These are phyloP conservation scores for Halotydeus destructor DNA, from an alignment of 1,140 invertebrate genomes.

Conservation along the genomic window DNA sequence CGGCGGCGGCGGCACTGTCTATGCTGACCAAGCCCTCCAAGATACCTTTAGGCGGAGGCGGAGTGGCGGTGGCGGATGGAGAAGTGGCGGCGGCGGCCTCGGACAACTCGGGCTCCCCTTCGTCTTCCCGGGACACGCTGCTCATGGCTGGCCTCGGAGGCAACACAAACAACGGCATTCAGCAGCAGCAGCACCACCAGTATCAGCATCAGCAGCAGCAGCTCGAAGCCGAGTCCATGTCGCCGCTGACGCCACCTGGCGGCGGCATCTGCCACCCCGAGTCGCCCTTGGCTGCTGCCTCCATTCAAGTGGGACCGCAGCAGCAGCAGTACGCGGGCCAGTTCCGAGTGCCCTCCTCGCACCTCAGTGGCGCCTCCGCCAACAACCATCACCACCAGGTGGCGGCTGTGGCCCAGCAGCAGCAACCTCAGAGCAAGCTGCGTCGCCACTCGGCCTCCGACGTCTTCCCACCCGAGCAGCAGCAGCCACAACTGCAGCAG, in stretches of 20 bases:
- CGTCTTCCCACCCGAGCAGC: slow-evolving; percentile 14
- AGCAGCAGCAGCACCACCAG: too few species aligned
- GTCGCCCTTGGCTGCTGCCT: background rate
- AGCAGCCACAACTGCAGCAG: background rate
- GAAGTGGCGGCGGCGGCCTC: background rate
- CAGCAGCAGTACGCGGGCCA: slow-evolving; percentile 30
- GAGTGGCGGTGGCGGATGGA: background rate
- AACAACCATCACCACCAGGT: background rate
- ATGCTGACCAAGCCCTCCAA: background rate
- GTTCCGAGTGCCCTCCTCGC: background rate
- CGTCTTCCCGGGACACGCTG: too few species aligned
- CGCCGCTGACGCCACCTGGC: too few species aligned
- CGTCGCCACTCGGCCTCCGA: slow-evolving; percentile 31
- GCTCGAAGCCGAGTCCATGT: too few species aligned
- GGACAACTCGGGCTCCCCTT: too few species aligned
- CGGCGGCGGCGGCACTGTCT: background rate
- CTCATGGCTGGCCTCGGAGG: too few species aligned
- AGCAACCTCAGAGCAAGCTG: slow-evolving; percentile 33
- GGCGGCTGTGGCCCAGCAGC: background rate
- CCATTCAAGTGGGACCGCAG: slow-evolving; percentile 25
- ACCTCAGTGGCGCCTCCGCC: background rate
- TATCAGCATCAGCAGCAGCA: too few species aligned
- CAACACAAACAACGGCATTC: too few species aligned
- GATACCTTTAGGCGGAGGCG: background rate
- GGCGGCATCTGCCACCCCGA: background rate